A percentile compares a stretch with the other conserved stretches of the same genome.
These are phyloP conservation scores for Pachyramphus minor DNA, from an alignment of 2,113 vertebrate genomes.

Conservation along the genomic window DNA sequence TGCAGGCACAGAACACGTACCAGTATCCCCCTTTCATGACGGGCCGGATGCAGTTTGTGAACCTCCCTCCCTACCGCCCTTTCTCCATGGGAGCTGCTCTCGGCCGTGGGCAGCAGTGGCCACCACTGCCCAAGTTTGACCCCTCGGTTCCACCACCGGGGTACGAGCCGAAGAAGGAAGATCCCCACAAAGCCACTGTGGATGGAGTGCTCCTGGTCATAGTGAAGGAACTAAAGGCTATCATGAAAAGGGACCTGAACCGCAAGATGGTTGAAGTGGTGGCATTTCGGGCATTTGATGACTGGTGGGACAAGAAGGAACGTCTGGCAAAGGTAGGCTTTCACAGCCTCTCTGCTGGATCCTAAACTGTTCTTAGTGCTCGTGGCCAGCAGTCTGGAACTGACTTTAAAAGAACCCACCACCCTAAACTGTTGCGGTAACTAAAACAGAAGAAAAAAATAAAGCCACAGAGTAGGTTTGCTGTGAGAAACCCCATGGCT, in stretches of 20 bases:
- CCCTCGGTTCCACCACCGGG: constrained; percentile 92
- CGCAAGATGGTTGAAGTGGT: constrained; percentile 99
- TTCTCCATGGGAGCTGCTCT: constrained; percentile 77
- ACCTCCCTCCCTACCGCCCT: constrained; percentile 81
- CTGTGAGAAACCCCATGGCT: neutral
- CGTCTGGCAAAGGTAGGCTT: constrained; percentile 87
- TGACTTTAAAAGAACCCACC: neutral
- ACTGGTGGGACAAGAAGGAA: constrained; percentile 99
- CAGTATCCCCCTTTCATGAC: constrained; percentile 86
- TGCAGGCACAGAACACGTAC: constrained; percentile 87
- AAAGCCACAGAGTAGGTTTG: neutral
- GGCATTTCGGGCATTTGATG: constrained; percentile 94
- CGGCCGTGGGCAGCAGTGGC: constrained; percentile 86
- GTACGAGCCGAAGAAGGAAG: constrained; percentile 91
- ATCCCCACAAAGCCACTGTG: constrained; percentile 95
- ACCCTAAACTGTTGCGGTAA: neutral
- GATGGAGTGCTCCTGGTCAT: constrained; percentile 93
- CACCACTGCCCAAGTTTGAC: constrained; percentile 90
- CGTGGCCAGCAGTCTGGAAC: neutral
- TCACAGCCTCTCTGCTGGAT: neutral
- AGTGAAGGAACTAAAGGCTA: constrained; percentile 97
- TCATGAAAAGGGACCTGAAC: constrained; percentile 98
- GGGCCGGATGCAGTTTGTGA: constrained; percentile 80
- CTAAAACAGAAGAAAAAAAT: neutral
- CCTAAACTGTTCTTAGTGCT: neutral